phyloP scores from a whole-genome alignment of 2,797 vertebrate genomes.

The Basileuterus tristriatus region DNA sequence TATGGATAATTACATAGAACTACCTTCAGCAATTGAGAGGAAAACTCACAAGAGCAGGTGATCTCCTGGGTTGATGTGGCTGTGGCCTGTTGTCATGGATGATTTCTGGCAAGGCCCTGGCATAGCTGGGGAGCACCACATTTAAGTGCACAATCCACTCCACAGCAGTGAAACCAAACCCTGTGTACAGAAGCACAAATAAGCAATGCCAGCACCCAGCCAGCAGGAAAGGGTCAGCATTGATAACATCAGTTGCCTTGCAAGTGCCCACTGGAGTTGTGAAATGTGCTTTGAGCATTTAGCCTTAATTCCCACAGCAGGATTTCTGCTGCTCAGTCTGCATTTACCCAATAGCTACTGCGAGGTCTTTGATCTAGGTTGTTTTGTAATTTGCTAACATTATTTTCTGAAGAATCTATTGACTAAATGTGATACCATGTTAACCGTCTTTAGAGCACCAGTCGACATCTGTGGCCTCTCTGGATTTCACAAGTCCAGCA shows the following conservation, averaged over 20 bases:
- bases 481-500: background rate
- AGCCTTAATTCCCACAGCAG: background rate
- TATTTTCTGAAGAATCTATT: background rate
- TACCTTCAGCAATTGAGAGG: background rate
- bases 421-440: background rate
- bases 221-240: background rate
- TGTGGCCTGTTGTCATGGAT: background rate
- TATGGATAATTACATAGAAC: background rate
- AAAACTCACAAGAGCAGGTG: rapidly evolving
- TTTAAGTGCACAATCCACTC: background rate
- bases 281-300: background rate
- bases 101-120: background rate
- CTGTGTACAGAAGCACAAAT: background rate
- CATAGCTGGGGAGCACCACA: background rate
- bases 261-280: background rate
- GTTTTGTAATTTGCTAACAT: background rate
- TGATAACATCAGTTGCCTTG: background rate
- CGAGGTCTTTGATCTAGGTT: background rate
- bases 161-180: background rate
- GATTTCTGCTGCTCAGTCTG: background rate
- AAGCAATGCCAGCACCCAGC: background rate
- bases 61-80: background rate
- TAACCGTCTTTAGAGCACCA: background rate
- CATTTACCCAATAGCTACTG: background rate
- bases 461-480: background rate